These are phyloP conservation scores for Corythornis madagascariensis DNA, from an alignment of 2,113 vertebrate species.

Conservation along the genomic window DNA sequence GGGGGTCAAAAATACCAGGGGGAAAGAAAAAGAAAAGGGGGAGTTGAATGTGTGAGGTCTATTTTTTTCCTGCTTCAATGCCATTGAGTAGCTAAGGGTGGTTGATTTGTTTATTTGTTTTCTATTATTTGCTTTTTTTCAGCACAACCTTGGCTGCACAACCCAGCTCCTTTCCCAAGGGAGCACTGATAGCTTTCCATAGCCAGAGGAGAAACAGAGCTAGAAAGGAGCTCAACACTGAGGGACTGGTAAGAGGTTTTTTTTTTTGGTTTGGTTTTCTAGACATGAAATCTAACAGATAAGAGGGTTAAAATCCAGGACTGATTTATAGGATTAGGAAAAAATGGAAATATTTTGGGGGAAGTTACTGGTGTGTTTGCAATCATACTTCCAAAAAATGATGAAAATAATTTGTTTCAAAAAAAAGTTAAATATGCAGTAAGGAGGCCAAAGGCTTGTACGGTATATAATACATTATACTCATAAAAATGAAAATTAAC, in stretches of 20 bases:
- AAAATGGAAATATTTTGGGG: background rate
- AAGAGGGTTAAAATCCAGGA: background rate
- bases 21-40: background rate
- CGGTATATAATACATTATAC: background rate
- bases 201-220: background rate
- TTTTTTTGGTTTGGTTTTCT: background rate
- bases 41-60: fast-evolving
- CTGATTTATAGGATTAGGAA: background rate
- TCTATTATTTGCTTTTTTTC: background rate
- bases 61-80: background rate
- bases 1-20: background rate
- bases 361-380: background rate
- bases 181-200: background rate
- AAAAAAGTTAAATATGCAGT: background rate
- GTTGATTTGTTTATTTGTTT: too few relatives aligned
- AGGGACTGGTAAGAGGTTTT: background rate
- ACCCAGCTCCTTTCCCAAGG: background rate
- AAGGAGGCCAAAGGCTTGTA: background rate
- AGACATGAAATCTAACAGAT: background rate
- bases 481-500: background rate
- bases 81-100: background rate
- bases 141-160: background rate
- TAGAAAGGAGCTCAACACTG: background rate
- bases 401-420: background rate
- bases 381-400: background rate